Conservation (phyloP, 53 echinoderm and acorn worm species). For the Holothuria leucospilota region DNA sequence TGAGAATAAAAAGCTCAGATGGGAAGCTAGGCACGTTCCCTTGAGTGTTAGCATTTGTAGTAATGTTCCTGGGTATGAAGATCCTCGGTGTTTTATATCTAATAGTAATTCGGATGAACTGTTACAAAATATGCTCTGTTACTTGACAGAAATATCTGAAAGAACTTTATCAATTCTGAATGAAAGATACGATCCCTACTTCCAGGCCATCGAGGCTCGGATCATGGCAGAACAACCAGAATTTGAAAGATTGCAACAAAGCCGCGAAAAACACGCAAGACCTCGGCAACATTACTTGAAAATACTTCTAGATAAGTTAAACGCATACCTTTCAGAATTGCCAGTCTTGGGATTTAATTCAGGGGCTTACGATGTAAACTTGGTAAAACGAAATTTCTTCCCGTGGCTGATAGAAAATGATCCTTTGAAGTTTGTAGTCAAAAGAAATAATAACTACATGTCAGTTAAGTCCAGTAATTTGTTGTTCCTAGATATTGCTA, state of each 20-base stretch:
- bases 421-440: slow-evolving; percentile 37
- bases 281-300: slow-evolving; percentile 14
- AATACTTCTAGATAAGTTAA: neutral
- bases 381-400: slow-evolving; percentile 13
- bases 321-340: slow-evolving; percentile 20
- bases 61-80: slow-evolving; percentile 34
- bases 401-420: slow-evolving; percentile 42
- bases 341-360: slow-evolving; percentile 45
- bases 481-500: slow-evolving; percentile 59
- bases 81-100: slow-evolving; percentile 26
- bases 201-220: neutral
- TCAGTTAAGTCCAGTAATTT: slow-evolving; percentile 41
- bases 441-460: slow-evolving; percentile 57
- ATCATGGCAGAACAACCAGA: slow-evolving; percentile 2
- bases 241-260: slow-evolving; percentile 4
- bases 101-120: slow-evolving; percentile 25
- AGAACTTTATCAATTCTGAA: neutral
- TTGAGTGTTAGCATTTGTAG: slow-evolving; percentile 52
- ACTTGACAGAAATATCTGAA: slow-evolving; percentile 23
- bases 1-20: neutral
- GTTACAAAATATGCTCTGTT: slow-evolving; percentile 9
- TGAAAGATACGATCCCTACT: slow-evolving; percentile 5
- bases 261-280: slow-evolving; percentile 12
- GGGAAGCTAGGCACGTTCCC: slow-evolving; percentile 42
- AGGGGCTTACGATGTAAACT: slow-evolving; percentile 47